phyloP scores from a whole-genome alignment of 2,888 invertebrate species.

The Spialia ferax region DNA sequence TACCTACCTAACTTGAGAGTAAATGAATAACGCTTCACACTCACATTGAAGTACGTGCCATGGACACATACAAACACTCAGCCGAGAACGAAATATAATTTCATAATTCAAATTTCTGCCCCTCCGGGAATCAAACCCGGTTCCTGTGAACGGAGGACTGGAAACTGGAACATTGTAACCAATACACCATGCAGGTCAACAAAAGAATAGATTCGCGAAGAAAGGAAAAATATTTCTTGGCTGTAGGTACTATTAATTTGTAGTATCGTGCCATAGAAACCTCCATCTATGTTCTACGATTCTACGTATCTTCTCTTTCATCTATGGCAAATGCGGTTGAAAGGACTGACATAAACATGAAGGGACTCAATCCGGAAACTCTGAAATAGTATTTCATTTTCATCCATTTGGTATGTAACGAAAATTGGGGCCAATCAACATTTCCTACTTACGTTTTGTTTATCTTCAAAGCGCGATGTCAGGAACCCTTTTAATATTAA shows the following conservation, averaged over 20 bases:
- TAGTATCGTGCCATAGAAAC: background rate
- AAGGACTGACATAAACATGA: background rate
- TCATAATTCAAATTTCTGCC: too few relatives aligned
- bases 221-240: background rate
- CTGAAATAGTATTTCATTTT: background rate
- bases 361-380: too few relatives aligned
- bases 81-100: too few relatives aligned
- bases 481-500: background rate
- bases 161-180: too few relatives aligned
- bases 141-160: too few relatives aligned
- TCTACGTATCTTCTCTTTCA: background rate
- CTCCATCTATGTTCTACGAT: background rate
- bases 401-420: background rate
- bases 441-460: conserved; percentile 1
- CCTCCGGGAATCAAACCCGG: too few relatives aligned
- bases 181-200: background rate
- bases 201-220: background rate
- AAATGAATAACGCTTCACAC: too few relatives aligned
- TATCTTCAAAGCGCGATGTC: background rate
- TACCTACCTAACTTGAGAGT: too few relatives aligned
- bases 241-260: background rate
- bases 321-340: background rate
- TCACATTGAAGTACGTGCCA: too few relatives aligned
- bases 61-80: too few relatives aligned
- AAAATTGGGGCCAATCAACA: background rate